Evolutionary conservation across 2,113 vertebrate species (phyloP).

Genomic region (Silurus asotus): DNA sequence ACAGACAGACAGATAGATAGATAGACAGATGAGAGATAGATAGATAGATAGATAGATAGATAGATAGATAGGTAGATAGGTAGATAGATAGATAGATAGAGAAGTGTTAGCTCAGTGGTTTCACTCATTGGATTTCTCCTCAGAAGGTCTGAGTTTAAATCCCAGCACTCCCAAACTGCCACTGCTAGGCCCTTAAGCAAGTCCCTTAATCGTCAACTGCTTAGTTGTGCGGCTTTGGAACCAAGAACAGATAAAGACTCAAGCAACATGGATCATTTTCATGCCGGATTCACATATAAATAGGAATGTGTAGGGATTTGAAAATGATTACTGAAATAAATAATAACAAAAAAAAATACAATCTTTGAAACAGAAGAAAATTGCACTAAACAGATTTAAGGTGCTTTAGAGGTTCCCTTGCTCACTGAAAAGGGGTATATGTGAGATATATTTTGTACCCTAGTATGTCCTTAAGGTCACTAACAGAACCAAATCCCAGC

Average conservation of each 20-base stretch:
- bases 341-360: neutral
- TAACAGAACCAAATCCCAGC: neutral
- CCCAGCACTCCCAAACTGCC: no score
- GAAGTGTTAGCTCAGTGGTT: no score
- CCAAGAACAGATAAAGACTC: neutral
- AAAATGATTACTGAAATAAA: neutral
- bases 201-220: no score
- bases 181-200: no score
- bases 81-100: no score
- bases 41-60: no score
- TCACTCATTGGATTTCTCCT: no score
- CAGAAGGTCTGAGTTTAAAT: no score
- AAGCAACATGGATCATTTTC: neutral
- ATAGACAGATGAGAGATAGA: no score
- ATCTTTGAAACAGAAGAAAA: neutral
- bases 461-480: neutral
- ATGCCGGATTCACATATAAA: neutral
- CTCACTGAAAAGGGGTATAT: neutral
- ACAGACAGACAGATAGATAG: no score
- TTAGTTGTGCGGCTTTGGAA: neutral
- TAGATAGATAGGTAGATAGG: no score
- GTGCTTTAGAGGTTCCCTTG: neutral
- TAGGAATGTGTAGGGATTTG: neutral
- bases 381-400: neutral
- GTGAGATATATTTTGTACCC: neutral